Conservation (phyloP, 2,888 invertebrate species). For the Lasius platythorax region DNA sequence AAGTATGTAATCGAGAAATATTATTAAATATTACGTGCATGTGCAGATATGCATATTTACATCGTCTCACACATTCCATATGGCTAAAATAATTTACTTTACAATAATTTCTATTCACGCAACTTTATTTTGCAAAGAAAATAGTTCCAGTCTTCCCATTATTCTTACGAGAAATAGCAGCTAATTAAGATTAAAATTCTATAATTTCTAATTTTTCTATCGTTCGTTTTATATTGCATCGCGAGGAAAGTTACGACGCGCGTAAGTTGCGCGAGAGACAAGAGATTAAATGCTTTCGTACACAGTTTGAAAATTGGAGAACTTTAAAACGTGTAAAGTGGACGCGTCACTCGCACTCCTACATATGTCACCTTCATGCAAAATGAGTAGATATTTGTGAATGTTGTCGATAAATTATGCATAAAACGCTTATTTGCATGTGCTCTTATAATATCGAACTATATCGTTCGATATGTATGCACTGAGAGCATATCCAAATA, state of each 20-base stretch:
- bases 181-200: neutral
- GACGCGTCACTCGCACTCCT: neutral
- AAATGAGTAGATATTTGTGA: slow-evolving; percentile 12
- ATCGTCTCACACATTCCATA: neutral
- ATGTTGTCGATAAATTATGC: slow-evolving; percentile 7
- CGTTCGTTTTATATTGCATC: neutral
- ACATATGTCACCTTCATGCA: neutral
- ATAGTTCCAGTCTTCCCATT: neutral
- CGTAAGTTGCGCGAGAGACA: slow-evolving; percentile 2
- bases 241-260: neutral
- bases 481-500: neutral
- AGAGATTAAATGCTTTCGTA: neutral
- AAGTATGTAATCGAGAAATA: neutral
- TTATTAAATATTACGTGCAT: neutral
- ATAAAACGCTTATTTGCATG: slow-evolving; percentile 18
- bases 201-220: slow-evolving; percentile 1
- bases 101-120: neutral
- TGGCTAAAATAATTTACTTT: neutral
- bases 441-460: slow-evolving; percentile 1
- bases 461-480: neutral
- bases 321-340: neutral
- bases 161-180: neutral
- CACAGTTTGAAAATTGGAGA: slow-evolving; percentile 37
- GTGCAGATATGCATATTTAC: neutral
- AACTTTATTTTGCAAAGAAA: neutral